Percentiles rank a stretch among this genome's conserved stretches.
These are phyloP conservation scores for Ceyx margarethae DNA, from an alignment of 2,113 vertebrate species.

Conservation along the genomic window DNA sequence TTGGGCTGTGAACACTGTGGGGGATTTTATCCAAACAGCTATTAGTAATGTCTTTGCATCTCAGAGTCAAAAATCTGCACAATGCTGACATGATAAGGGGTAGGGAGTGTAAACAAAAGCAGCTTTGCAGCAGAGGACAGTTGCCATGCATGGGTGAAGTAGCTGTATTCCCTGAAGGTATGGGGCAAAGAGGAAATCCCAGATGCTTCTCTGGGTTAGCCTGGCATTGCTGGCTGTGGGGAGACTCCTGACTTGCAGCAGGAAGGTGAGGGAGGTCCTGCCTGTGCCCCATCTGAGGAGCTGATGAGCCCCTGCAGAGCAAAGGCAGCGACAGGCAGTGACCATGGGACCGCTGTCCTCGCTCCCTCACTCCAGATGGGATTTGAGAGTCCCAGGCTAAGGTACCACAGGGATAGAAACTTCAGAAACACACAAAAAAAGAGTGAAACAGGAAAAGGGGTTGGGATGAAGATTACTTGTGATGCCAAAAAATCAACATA, in stretches of 20 bases:
- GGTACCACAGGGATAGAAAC: not conserved
- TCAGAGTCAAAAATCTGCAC: not conserved
- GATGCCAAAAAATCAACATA: not conserved
- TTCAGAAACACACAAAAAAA: not conserved
- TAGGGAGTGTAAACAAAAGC: not conserved
- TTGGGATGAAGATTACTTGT: not conserved
- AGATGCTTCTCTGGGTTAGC: not conserved
- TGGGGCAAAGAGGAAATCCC: not conserved
- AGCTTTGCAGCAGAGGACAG: not conserved
- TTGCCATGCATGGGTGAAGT: too few relatives aligned
- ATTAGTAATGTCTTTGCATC: not conserved
- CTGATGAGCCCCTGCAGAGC: accelerated
- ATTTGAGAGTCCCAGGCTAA: not conserved
- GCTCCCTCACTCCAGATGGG: accelerated
- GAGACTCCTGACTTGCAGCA: not conserved
- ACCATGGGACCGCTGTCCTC: accelerated
- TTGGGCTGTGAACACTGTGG: not conserved
- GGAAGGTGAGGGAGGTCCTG: not conserved
- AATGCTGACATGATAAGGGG: not conserved
- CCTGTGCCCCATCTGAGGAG: not conserved
- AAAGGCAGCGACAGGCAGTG: not conserved
- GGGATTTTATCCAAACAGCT: not conserved
- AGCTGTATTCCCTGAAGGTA: not conserved
- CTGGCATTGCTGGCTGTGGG: not conserved
- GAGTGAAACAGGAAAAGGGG: not conserved